phyloP scores from a whole-genome alignment of 2,113 vertebrate species.

The Rhinichthys klamathensis region DNA sequence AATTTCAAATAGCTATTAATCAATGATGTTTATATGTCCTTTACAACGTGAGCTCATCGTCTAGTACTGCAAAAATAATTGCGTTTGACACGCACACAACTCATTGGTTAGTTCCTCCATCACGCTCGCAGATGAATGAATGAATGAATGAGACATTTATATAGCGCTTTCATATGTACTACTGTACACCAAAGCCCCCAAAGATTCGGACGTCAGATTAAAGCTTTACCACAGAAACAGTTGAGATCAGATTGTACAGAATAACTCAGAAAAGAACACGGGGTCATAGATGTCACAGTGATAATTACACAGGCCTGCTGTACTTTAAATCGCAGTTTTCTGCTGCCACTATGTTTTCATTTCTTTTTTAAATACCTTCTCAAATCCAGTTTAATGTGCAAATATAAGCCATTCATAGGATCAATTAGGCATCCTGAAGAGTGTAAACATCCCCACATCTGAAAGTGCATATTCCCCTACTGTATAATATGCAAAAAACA shows the following conservation, averaged over 20 bases:
- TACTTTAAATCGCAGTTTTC: background rate
- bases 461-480: background rate
- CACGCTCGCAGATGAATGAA: no score
- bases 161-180: no score
- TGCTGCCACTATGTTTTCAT: background rate
- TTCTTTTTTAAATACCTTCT: background rate
- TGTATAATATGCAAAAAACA: background rate
- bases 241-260: conserved; percentile 6
- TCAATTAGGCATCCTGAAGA: background rate
- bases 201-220: background rate
- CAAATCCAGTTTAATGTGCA: background rate
- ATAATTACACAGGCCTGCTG: background rate
- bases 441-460: background rate
- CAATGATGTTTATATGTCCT: no score
- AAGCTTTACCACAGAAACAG: background rate
- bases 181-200: no score
- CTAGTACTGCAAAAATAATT: background rate
- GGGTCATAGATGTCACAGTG: background rate
- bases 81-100: background rate
- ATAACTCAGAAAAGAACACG: background rate
- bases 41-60: no score
- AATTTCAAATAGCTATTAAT: no score
- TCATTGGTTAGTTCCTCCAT: background rate
- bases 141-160: no score
- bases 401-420: background rate